Base-by-base conservation (phyloP, 2,888 invertebrate species). In the Rhaphigaster nebulosa region DNA sequence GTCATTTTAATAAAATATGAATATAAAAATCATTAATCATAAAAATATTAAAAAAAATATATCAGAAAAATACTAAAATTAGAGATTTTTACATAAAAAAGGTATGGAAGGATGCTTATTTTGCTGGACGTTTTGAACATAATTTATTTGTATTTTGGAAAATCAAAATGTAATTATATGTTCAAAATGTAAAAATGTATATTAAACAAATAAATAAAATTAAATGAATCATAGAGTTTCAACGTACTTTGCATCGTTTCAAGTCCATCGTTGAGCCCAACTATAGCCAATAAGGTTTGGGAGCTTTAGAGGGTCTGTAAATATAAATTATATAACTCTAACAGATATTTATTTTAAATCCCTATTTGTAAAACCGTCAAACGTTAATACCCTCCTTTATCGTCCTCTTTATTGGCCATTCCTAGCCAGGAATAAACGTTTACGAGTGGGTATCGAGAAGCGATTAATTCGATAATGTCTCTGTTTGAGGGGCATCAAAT, bases 381-480 rank as follows among this genome's bases (percentile, higher is more conserved):
- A 84, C 84, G 84, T 84, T 84, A 84, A 84, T 84, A 50, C 45
- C 84, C 84, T 76, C 26, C 45, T 84, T 84, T 84, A 84, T 84
- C 26, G 84, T 84, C 13, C 84, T n/a, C 41, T 84, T 84, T 84
- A 84, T 84, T 45, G 84, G 45, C 76, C 70, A 87, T 87, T 70
- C 52, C 26, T 41, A 50, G 50, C 89, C 70, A 50, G 65, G 45
- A 70, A 76, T 89, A 89, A 89, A 89, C 89, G 65, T 89, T 89
- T 89, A 89, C 89, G 89, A 89, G 60, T 70, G 60, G 41, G 89
- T 76, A 70, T 89, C 76, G 65, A 45, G 26, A 45, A 70, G 89
- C 70, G 76, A 89, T 89, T 89, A 89, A 89, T 70, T 89, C 89
- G 65, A 89, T 89, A 89, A 89, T 89, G 89, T 89, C 89, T 89